These are phyloP conservation scores for Scaptomyza hsui DNA, from an alignment of 1,140 invertebrate species.

Conservation along the genomic window DNA sequence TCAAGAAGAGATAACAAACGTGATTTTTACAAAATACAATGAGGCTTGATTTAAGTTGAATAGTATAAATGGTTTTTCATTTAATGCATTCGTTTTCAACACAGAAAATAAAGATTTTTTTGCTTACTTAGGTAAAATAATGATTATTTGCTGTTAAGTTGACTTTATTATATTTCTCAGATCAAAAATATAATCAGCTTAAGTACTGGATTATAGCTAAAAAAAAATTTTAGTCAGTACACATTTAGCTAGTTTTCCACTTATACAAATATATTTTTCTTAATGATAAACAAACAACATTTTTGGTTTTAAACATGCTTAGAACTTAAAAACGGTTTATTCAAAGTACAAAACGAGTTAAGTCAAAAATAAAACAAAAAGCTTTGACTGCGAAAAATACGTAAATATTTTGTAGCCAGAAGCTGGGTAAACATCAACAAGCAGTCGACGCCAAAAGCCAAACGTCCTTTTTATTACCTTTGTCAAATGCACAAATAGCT, in stretches of 20 bases:
- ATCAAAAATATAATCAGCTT: too few relatives aligned
- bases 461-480: conserved; percentile 78
- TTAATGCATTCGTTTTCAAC: too few relatives aligned
- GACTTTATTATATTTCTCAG: too few relatives aligned
- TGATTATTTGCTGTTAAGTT: too few relatives aligned
- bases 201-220: too few relatives aligned
- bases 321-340: conserved; percentile 22
- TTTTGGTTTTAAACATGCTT: background rate
- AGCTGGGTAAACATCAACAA: conserved; percentile 61
- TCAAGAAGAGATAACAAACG: background rate
- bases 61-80: too few relatives aligned
- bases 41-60: too few relatives aligned
- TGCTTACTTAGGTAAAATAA: too few relatives aligned
- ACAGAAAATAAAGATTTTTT: too few relatives aligned
- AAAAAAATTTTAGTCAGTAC: too few relatives aligned
- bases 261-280: conserved; percentile 34
- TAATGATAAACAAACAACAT: conserved; percentile 39
- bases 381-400: conserved; percentile 13
- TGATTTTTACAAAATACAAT: too few relatives aligned
- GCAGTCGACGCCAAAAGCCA: conserved; percentile 64
- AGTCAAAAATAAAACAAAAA: conserved; percentile 3
- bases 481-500: conserved; percentile 81
- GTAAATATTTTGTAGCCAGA: conserved; percentile 39
- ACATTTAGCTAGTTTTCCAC: too few relatives aligned
- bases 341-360: conserved; percentile 5